phyloP scores from a whole-genome alignment of 92 coral and sea anemone species.

The Siderastrea siderea region DNA sequence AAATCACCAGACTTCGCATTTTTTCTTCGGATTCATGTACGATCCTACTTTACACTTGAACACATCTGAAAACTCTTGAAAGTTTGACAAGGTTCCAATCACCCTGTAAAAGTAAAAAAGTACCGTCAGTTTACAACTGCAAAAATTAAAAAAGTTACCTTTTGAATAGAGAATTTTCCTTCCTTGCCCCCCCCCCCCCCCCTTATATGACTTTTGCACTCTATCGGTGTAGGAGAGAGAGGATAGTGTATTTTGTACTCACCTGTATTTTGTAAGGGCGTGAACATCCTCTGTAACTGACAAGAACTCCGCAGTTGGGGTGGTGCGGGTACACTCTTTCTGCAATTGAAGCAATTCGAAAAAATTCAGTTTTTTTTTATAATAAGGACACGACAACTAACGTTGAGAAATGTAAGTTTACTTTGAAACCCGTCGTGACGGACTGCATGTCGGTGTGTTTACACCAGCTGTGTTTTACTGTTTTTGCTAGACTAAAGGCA shows the following conservation, averaged over 20 bases:
- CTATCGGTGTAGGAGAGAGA: no score
- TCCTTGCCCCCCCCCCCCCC: neutral
- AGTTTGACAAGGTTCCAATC: constrained; percentile 78
- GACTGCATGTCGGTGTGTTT: no score
- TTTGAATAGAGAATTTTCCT: neutral
- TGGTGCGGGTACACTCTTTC: constrained; percentile 98
- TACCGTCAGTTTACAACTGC: neutral
- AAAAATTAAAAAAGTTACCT: neutral
- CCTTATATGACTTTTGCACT: neutral
- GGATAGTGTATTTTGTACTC: neutral
- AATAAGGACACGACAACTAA: neutral
- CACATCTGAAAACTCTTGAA: constrained; percentile 68
- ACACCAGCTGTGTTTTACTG: no score
- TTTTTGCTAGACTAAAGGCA: no score
- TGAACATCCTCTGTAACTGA: constrained; percentile 97
- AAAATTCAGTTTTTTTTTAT: neutral
- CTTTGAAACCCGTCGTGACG: no score
- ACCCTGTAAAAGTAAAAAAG: constrained; percentile 47
- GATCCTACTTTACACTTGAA: constrained; percentile 78
- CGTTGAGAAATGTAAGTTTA: neutral
- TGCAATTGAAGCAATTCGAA: constrained; percentile 28
- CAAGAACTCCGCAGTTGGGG: constrained; percentile 86
- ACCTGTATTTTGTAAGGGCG: constrained; percentile 96
- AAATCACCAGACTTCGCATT: constrained; percentile 74
- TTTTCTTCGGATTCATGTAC: constrained; percentile 77